A percentile compares a stretch with the other conserved stretches of the same genome.
These are phyloP conservation scores for Dufourea novaeangliae DNA, from an alignment of 1,140 invertebrate species.

Conservation along the genomic window DNA sequence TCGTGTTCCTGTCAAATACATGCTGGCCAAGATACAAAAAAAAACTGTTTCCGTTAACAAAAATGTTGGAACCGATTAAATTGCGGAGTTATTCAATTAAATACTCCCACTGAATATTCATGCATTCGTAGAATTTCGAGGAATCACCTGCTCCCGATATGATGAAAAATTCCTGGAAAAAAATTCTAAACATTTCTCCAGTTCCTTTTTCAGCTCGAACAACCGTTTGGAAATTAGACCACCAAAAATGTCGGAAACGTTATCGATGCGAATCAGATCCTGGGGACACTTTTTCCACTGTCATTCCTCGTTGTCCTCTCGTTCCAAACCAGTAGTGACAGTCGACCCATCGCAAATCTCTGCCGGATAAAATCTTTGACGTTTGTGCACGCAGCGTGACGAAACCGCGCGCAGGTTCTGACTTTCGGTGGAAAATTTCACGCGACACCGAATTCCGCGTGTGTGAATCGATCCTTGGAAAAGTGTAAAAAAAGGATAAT, in stretches of 20 bases:
- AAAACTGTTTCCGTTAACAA: no score
- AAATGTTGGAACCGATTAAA: no score
- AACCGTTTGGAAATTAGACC: not conserved
- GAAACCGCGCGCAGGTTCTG: not conserved
- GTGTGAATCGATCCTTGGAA: not conserved
- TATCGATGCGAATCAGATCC: not conserved
- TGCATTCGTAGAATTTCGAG: no score
- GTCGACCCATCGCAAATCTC: not conserved
- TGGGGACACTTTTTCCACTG: not conserved
- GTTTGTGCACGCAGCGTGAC: not conserved
- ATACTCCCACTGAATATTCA: no score
- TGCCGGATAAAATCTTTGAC: conserved; percentile 17
- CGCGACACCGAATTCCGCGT: not conserved
- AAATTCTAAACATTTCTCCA: no score
- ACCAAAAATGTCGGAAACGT: not conserved
- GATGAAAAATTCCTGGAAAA: no score
- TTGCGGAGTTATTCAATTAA: no score
- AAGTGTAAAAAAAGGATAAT: no score
- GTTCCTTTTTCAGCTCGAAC: not conserved
- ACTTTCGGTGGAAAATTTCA: no score
- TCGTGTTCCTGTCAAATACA: no score
- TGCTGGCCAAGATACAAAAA: no score
- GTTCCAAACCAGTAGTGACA: not conserved
- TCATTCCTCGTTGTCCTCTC: not conserved
- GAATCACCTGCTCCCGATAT: no score